A percentile compares a stretch with the other conserved stretches of the same genome.
Evolutionary conservation across 2,113 vertebrate genomes (phyloP).

Genomic region (Myanophis thanlyinensis): DNA sequence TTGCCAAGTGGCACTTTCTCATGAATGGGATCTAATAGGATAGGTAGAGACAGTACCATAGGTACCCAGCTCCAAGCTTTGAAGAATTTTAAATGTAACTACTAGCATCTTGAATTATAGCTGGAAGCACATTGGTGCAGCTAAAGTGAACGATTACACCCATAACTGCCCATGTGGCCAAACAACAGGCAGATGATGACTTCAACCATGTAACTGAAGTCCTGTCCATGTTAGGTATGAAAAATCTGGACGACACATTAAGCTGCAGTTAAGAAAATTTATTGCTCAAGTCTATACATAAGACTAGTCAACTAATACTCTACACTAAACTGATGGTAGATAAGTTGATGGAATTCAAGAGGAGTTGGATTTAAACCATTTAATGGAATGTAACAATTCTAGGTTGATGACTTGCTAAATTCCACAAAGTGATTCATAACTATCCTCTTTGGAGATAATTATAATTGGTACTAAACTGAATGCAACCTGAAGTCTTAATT

Average conservation of each 20-base stretch:
- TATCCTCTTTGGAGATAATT: neutral
- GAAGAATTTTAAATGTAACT: neutral
- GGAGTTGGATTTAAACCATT: neutral
- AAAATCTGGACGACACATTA: neutral
- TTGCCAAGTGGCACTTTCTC: neutral
- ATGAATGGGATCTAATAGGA: neutral
- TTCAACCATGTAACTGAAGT: neutral
- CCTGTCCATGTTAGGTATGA: neutral
- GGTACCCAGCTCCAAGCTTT: neutral
- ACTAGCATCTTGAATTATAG: neutral
- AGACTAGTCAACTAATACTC: neutral
- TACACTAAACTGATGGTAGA: neutral
- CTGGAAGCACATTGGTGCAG: neutral
- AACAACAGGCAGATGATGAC: neutral
- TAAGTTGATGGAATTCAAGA: neutral
- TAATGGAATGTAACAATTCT: neutral
- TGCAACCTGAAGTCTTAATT: slow-evolving; percentile 39
- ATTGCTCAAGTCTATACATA: neutral
- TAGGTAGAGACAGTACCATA: neutral
- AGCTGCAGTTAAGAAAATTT: neutral
- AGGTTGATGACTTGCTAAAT: neutral
- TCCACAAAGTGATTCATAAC: neutral
- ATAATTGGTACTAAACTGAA: neutral
- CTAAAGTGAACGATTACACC: neutral
- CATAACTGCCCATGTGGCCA: neutral